Base-by-base conservation (phyloP, 1,140 invertebrate species). In the Platyscapa corneri region DNA sequence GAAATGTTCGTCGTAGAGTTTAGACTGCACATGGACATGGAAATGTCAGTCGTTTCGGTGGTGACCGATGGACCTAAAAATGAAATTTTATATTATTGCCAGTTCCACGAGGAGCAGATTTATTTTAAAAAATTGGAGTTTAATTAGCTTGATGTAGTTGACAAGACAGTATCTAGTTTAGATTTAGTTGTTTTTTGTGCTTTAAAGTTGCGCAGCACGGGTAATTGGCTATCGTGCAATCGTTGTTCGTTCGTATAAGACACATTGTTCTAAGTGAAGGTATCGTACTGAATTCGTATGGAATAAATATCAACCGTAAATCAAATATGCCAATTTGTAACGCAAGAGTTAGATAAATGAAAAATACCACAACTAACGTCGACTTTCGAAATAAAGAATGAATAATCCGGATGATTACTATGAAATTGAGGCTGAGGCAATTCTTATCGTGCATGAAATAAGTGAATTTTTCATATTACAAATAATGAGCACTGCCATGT, bases 41-140 rank as follows among this genome's bases (percentile, higher is more conserved):
- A 92, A 56, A 95, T 92, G 87, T 95, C 95, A 16, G 95, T 95
- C 67, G 94, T 95, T 90, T 94, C 94, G 60, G 93, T 94, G 8
- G 90, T 91, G 78, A 93, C 91, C 60, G 94, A 95, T 37, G 93
- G 92, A 87, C 92, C 94, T 94, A 90, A 46, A n/a, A 91, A 92
- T 82, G 89, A 64, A 86, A 82, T 76, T 76, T 32, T 53, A 34
- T 34, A 49, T 76, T 53, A 76, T 42, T 18, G 27, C 14, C 53
- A 39, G 20, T 20, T n/a, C 23, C 0, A 37, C 6, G 16, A 53
- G n/a, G n/a, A n/a, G n/a, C n/a, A n/a, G n/a, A n/a, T n/a, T n/a
- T n/a, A n/a, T n/a, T n/a, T n/a, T n/a, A n/a, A n/a, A n/a, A n/a
- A n/a, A n/a, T n/a, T n/a, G n/a, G n/a, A n/a, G n/a, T n/a, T n/a